phyloP scores from a whole-genome alignment of 1,140 invertebrate species.

The Dufourea novaeangliae region DNA sequence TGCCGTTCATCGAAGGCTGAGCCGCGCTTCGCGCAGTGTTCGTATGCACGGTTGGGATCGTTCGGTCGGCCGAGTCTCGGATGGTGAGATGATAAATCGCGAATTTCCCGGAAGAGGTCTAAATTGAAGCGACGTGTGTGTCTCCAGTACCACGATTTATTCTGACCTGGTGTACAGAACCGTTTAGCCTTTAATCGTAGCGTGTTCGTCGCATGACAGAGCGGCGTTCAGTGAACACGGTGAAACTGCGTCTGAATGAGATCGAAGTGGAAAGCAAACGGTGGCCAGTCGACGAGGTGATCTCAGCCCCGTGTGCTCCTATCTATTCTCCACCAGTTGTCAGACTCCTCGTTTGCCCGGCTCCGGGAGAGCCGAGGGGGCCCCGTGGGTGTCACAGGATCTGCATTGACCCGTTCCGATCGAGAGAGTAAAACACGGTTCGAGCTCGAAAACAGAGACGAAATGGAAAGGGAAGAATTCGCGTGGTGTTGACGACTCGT shows the following conservation, averaged over 20 bases:
- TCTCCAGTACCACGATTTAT: not conserved
- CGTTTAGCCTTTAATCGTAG: not conserved
- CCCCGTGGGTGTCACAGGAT: constrained; percentile 1
- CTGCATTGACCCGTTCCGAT: not conserved
- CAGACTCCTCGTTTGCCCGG: constrained; percentile 25
- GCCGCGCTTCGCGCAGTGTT: constrained; percentile 27
- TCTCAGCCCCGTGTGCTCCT: not conserved
- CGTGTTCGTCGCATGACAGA: not conserved
- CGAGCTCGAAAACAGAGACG: not conserved
- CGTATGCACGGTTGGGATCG: constrained; percentile 24
- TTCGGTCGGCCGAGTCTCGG: constrained; percentile 37
- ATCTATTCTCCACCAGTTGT: constrained; percentile 12
- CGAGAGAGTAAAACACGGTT: not conserved
- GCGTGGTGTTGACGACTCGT: not conserved
- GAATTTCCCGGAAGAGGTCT: constrained; percentile 20
- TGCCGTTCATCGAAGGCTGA: constrained; percentile 49
- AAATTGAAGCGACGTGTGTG: constrained; percentile 31
- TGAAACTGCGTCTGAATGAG: constrained; percentile 22
- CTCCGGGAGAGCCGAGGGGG: not conserved
- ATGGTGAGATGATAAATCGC: constrained; percentile 53
- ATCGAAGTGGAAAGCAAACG: constrained; percentile 28
- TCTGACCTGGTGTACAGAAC: not conserved
- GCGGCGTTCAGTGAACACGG: not conserved
- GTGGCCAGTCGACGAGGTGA: constrained; percentile 8
- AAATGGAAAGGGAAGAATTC: constrained; percentile 27